These are phyloP conservation scores for Cossypha heuglini DNA, from an alignment of 2,797 vertebrate genomes.

Conservation along the genomic window DNA sequence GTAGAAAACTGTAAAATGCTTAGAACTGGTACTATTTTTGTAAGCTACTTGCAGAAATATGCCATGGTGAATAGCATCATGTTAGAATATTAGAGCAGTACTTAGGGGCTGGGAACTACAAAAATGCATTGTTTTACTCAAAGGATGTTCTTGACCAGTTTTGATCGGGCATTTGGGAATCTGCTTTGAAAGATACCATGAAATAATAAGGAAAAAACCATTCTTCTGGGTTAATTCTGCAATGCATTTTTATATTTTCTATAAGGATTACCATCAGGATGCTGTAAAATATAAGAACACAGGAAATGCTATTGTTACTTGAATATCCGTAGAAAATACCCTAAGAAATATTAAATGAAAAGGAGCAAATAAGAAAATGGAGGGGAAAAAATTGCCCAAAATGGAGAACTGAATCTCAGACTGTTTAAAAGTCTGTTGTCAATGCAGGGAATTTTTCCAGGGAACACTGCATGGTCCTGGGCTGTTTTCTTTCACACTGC, in stretches of 20 bases:
- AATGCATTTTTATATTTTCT: not conserved
- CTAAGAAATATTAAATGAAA: not conserved
- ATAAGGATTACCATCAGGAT: not conserved
- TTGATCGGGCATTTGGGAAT: not conserved
- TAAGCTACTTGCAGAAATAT: not conserved
- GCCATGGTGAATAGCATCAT: not conserved
- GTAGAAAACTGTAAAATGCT: conserved; percentile 27
- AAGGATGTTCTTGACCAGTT: not conserved
- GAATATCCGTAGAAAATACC: not conserved
- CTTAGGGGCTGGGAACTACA: not conserved
- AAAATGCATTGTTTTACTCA: not conserved
- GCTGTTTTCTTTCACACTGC: not conserved
- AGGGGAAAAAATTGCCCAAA: not conserved
- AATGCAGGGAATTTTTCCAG: not conserved
- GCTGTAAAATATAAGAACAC: not conserved
- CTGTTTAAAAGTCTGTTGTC: not conserved
- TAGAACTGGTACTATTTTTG: conserved; percentile 39
- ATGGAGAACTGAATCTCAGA: not conserved
- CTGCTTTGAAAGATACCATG: not conserved
- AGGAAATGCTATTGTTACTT: not conserved
- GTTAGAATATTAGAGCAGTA: not conserved
- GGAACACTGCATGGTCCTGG: not conserved
- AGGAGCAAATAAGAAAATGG: not conserved
- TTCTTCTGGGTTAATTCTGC: not conserved
- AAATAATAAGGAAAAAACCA: not conserved